A percentile compares a stretch with the other conserved stretches of the same genome.
Conservation (phyloP, 1,140 invertebrate genomes). For the Temnothorax nylanderi region DNA sequence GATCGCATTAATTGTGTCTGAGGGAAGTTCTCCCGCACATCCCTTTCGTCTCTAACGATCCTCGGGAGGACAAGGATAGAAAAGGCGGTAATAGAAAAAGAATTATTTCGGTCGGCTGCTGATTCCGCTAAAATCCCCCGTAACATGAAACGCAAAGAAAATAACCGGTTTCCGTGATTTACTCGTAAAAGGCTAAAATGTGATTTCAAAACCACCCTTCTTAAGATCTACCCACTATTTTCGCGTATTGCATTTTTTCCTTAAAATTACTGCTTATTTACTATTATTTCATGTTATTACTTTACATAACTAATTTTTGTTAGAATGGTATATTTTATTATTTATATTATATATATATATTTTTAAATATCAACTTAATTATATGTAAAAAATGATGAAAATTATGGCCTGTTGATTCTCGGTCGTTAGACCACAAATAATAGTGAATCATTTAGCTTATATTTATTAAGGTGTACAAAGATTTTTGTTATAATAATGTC, state of each 20-base stretch:
- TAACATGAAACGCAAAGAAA: conserved; percentile 45
- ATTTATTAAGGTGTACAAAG: not conserved
- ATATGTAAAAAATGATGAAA: too few relatives aligned
- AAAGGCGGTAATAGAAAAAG: conserved; percentile 47
- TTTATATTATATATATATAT: not conserved
- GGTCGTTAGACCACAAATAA: not conserved
- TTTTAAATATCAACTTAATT: too few relatives aligned
- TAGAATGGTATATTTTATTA: too few relatives aligned
- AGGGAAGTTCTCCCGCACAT: conserved; percentile 35
- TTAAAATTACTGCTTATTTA: not conserved
- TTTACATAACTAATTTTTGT: too few relatives aligned
- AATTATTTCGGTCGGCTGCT: conserved; percentile 61
- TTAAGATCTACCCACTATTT: not conserved
- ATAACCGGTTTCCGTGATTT: conserved; percentile 19
- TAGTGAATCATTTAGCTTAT: too few relatives aligned
- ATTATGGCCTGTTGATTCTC: not conserved
- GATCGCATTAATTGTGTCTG: conserved; percentile 77
- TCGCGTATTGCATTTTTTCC: not conserved
- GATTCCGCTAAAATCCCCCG: conserved; percentile 64
- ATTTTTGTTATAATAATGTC: not conserved
- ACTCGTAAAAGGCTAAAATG: conserved; percentile 20
- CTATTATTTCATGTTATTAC: too few relatives aligned
- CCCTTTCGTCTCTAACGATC: conserved; percentile 3
- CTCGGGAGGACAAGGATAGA: not conserved
- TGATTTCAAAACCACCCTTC: not conserved